Percentiles rank a stretch among this genome's conserved stretches.
phyloP scores from a whole-genome alignment of 2,113 vertebrate genomes.

The Clupea harengus region DNA sequence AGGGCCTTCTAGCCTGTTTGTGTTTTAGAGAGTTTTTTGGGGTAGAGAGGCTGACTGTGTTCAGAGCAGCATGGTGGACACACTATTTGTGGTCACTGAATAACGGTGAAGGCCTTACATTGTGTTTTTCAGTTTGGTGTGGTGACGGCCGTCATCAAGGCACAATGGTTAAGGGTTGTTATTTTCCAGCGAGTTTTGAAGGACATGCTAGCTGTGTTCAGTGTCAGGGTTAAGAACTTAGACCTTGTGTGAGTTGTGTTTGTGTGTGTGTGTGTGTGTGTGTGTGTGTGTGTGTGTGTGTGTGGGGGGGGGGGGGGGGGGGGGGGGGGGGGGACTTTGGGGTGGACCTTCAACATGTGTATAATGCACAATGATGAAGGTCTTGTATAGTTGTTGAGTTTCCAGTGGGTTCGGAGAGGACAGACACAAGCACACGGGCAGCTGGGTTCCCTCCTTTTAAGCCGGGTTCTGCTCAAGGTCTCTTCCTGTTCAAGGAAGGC shows the following conservation, averaged over 20 bases:
- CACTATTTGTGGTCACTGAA: not conserved
- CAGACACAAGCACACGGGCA: not conserved
- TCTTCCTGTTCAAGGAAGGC: not conserved
- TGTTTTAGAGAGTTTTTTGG: not conserved
- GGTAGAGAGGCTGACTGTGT: not conserved
- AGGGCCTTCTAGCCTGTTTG: not conserved
- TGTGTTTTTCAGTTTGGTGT: not conserved
- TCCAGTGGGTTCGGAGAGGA: not conserved
- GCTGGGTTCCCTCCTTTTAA: not conserved
- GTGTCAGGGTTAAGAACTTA: not conserved
- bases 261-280: not conserved
- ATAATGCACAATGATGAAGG: not conserved
- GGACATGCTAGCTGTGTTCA: not conserved
- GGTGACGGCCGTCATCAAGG: too few relatives aligned
- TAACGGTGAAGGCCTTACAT: not conserved
- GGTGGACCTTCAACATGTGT: not conserved
- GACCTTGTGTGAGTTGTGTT: not conserved
- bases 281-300: not conserved
- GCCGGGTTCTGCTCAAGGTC: not conserved
- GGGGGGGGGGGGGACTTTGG: too few relatives aligned
- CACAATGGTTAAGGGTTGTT: too few relatives aligned
- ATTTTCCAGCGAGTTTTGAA: too few relatives aligned
- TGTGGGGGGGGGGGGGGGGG: too few relatives aligned
- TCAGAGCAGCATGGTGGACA: not conserved
- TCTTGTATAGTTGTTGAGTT: not conserved